A percentile compares a stretch with the other conserved stretches of the same genome.
These are phyloP conservation scores for Lasioglossum marginatum DNA, from an alignment of 2,888 invertebrate genomes.

Conservation along the genomic window DNA sequence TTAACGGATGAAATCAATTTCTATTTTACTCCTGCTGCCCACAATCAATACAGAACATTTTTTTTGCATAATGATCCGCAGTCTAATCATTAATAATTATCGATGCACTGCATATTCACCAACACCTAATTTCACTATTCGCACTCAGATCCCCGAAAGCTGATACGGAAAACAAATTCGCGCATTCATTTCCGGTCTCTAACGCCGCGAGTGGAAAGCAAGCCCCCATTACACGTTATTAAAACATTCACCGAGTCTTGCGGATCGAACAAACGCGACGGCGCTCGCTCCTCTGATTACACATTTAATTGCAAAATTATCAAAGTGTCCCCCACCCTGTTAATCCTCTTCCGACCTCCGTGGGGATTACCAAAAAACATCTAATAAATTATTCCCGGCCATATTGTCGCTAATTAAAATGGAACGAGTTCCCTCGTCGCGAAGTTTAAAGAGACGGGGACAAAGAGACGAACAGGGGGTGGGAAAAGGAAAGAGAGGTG, in stretches of 20 bases:
- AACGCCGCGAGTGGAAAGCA: background rate
- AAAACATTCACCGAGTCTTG: background rate
- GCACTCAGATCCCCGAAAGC: background rate
- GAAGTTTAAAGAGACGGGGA: constrained; percentile 7
- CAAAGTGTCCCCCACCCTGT: background rate
- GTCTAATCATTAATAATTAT: too few species aligned
- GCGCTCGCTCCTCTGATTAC: background rate
- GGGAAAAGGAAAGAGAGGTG: background rate
- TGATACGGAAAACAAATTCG: background rate
- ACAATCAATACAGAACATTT: too few species aligned
- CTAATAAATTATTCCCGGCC: constrained; percentile 1
- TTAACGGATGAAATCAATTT: too few species aligned
- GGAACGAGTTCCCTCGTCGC: background rate
- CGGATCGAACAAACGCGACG: background rate
- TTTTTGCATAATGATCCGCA: too few species aligned
- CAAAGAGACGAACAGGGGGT: background rate
- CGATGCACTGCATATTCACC: background rate
- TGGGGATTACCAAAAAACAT: constrained; percentile 2
- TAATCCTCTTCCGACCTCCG: background rate
- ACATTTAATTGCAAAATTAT: constrained; percentile 1
- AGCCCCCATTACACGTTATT: background rate
- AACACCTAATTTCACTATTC: too few species aligned
- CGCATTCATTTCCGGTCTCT: background rate
- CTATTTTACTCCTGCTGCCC: too few species aligned
- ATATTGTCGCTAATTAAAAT: constrained; percentile 5